Evolutionary conservation across 2,113 vertebrate species (phyloP).

Genomic region (Saccopteryx leptura): DNA sequence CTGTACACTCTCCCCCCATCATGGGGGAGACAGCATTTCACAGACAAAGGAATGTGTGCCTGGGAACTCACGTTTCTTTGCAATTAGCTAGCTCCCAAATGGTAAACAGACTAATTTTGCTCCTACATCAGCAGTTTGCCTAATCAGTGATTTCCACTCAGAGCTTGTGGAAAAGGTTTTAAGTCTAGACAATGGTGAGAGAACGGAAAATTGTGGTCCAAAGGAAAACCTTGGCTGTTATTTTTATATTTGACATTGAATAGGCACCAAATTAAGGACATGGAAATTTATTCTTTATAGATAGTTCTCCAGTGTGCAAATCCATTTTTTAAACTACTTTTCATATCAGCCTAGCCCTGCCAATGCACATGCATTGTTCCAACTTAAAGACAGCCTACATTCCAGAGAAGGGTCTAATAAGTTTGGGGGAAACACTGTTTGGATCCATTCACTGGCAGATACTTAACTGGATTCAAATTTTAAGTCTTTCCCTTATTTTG

Average conservation of each 20-base stretch:
- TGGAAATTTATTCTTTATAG: conserved; percentile 35
- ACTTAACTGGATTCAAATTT: conserved; percentile 63
- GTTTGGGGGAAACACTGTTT: background rate
- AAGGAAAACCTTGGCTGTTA: conserved; percentile 44
- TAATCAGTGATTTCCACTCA: conserved; percentile 73
- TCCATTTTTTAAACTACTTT: background rate
- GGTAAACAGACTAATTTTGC: conserved; percentile 73
- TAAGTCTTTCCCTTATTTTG: conserved; percentile 78
- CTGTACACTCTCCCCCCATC: background rate
- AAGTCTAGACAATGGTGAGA: conserved; percentile 36
- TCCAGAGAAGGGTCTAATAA: background rate
- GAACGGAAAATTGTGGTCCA: conserved; percentile 15
- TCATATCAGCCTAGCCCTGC: too few species aligned
- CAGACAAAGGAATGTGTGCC: conserved; percentile 20
- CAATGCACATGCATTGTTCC: background rate
- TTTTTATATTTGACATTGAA: conserved; percentile 30
- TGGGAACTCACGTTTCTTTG: conserved; percentile 40
- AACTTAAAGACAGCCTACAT: background rate
- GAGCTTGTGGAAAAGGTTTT: conserved; percentile 46
- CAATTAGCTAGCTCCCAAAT: conserved; percentile 66
- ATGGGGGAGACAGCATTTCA: background rate
- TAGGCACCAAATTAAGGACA: background rate
- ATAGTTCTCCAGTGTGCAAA: conserved; percentile 1
- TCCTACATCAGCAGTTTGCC: conserved; percentile 62
- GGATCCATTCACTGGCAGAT: background rate